Evolutionary conservation across 2,888 invertebrate species (phyloP).

Genomic region (Pammene fasciana): DNA sequence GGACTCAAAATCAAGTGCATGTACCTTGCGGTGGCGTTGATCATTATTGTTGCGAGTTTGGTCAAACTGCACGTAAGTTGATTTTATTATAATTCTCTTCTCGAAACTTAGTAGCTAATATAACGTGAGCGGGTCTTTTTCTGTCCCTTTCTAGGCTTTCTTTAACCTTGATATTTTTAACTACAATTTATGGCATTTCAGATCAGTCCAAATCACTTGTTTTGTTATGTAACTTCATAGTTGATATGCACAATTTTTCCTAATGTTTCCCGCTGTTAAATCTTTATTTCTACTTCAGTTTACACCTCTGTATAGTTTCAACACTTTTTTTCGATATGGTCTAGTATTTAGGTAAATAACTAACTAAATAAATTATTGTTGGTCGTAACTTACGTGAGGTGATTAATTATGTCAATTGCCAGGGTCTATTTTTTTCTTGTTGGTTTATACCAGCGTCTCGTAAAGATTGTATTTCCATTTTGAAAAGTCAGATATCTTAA

Average conservation of each 20-base stretch:
- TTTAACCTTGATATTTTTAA: conserved; percentile 1
- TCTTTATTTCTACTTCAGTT: too few species aligned
- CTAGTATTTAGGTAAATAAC: too few species aligned
- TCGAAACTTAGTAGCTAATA: conserved; percentile 13
- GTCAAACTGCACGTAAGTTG: conserved; percentile 77
- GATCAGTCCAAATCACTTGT: not conserved
- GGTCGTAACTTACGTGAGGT: too few species aligned
- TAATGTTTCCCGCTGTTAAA: not conserved
- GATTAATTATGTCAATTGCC: too few species aligned
- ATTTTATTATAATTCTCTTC: conserved; percentile 48
- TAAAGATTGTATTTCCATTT: too few species aligned
- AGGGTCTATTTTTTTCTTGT: too few species aligned
- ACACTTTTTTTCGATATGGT: too few species aligned
- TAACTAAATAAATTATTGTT: too few species aligned
- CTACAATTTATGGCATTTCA: not conserved
- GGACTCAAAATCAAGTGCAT: conserved; percentile 66
- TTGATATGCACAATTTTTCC: not conserved
- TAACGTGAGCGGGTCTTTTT: conserved; percentile 12
- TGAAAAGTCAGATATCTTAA: too few species aligned
- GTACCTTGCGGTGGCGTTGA: conserved; percentile 80
- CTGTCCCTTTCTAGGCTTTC: conserved; percentile 1
- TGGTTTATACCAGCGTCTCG: too few species aligned
- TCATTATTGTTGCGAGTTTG: conserved; percentile 78
- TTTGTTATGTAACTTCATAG: not conserved
- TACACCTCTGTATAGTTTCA: too few species aligned